These are phyloP conservation scores for Pocillopora damicornis DNA, from an alignment of 64 coral and sea anemone species.

Conservation along the genomic window DNA sequence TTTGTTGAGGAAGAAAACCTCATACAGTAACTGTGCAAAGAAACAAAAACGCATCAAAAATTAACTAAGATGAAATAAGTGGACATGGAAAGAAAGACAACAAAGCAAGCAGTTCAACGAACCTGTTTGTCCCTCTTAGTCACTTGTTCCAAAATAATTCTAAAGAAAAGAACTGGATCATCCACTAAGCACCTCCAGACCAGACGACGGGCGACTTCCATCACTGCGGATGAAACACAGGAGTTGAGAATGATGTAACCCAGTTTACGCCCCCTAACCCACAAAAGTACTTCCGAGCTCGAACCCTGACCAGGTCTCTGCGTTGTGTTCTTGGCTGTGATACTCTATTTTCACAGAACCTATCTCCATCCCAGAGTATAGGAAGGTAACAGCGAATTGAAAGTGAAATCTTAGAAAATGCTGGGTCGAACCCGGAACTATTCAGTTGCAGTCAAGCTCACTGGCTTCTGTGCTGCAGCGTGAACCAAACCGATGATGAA, in stretches of 20 bases:
- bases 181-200: constrained; percentile 95
- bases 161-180: constrained; percentile 91
- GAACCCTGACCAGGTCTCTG: background rate
- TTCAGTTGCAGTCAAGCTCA: too few species aligned
- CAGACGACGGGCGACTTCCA: constrained; percentile 74
- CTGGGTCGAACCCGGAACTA: too few species aligned
- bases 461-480: too few species aligned
- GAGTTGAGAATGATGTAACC: background rate
- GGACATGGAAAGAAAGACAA: background rate
- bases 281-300: background rate
- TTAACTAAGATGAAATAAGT: too few species aligned
- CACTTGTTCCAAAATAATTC: constrained; percentile 88
- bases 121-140: constrained; percentile 98
- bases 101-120: background rate
- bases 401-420: too few species aligned
- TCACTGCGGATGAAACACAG: constrained; percentile 53
- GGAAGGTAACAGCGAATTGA: too few species aligned
- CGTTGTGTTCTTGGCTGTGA: background rate
- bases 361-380: too few species aligned
- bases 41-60: background rate
- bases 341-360: too few species aligned
- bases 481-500: too few species aligned
- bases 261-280: background rate
- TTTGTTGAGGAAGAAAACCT: too few species aligned
- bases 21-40: background rate